Base-by-base conservation (phyloP, 2,113 vertebrate genomes). In the Chrysochloris asiatica region DNA sequence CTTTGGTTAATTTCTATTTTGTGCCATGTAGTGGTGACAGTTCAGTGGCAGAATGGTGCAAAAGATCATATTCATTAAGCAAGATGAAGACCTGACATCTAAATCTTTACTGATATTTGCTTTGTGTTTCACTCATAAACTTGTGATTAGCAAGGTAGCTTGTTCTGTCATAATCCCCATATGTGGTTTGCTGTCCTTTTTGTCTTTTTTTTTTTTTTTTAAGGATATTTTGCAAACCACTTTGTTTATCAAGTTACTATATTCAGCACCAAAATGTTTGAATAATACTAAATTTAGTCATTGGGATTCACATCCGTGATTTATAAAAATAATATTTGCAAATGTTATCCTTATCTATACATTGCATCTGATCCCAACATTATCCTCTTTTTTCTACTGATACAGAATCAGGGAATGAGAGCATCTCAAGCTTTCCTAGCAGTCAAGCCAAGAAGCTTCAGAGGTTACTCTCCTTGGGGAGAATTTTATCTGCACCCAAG, bases 221-320 rank as follows among this genome's bases (percentile, higher is more conserved):
- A 16, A 21, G 52, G 67, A 69, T 16, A 33, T 87, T 78, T 92
- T 78, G 33, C 81, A 77, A 88, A 80, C 47, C 16, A n/a, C 63
- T 92, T 93, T 93, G 45, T 87, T 91, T 86, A 65, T 80, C 28
- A 56, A 21, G 61, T 73, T 89, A 47, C 88, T 86, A 3, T 86
- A 21, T 87, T 84, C 16, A 11, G 33, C 67, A 77, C 50, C 3
- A 47, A 33, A 82, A 69, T 81, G 73, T 86, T 88, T 86, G 77
- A 78, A 67, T 76, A 56, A 54, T 86, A 38, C 0, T 59, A 3
- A 65, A 36, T 75, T 85, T 83, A 75, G 79, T 79, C 56, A 69
- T 17, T 45, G 80, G 92, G 26, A 19, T 85, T 86, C 77, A 79
- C 8, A 43, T 73, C 48, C 36, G 17, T 41, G 28, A 52, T 76